Evolutionary conservation across 2,888 invertebrate genomes (phyloP).

Genomic region (Catocala sponsa): DNA sequence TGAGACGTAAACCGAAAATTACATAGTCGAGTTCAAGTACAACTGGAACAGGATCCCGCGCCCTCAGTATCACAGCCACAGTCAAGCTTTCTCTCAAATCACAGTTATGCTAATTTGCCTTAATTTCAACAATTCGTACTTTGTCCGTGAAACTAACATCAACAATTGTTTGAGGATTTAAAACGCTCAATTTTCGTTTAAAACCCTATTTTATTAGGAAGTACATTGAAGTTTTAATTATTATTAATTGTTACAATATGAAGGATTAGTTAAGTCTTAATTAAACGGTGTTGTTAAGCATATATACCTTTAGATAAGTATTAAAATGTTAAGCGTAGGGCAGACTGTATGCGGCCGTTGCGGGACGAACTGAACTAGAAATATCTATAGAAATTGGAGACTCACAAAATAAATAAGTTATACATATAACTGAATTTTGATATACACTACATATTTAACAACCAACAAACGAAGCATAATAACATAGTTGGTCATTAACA

Average conservation of each 20-base stretch:
- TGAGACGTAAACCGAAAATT: too few species aligned
- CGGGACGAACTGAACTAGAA: neutral
- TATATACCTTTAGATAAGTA: slow-evolving; percentile 49
- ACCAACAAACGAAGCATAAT: too few species aligned
- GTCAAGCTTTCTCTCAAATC: neutral
- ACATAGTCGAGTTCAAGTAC: too few species aligned
- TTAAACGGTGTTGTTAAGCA: slow-evolving; percentile 32
- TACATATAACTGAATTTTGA: neutral
- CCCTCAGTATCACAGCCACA: slow-evolving; percentile 1
- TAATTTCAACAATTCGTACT: slow-evolving; percentile 7
- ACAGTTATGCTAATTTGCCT: slow-evolving; percentile 5
- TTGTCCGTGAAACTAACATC: slow-evolving; percentile 1
- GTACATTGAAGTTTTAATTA: slow-evolving; percentile 37
- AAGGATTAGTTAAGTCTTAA: slow-evolving; percentile 43
- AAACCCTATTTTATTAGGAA: slow-evolving; percentile 17
- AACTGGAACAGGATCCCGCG: too few species aligned
- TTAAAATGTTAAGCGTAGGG: slow-evolving; percentile 45
- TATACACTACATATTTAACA: neutral
- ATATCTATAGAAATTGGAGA: too few species aligned
- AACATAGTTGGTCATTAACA: too few species aligned
- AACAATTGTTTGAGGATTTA: slow-evolving; percentile 2
- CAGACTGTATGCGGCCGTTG: slow-evolving; percentile 31
- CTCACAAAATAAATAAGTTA: neutral
- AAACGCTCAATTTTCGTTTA: slow-evolving; percentile 40
- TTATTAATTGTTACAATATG: slow-evolving; percentile 43